Evolutionary conservation across 2,797 vertebrate species (phyloP).

Genomic region (Choloepus didactylus): DNA sequence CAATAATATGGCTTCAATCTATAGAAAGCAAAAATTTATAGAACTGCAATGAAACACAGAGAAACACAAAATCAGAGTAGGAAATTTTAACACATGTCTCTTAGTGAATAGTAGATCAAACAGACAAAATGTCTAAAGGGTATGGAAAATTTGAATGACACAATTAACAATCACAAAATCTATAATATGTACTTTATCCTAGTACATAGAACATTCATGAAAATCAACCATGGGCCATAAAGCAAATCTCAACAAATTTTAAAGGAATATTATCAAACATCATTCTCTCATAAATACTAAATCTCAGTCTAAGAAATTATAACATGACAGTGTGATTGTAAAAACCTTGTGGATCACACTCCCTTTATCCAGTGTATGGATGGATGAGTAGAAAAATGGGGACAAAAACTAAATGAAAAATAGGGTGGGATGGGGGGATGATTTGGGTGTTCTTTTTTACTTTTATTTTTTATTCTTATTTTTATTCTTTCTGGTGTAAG

Average conservation of each 20-base stretch:
- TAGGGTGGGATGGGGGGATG: too few relatives aligned
- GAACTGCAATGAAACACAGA: neutral
- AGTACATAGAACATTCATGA: neutral
- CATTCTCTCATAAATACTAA: neutral
- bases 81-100: neutral
- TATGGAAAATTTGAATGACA: neutral
- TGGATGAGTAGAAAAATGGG: too few relatives aligned
- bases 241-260: neutral
- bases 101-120: neutral
- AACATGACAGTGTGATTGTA: neutral
- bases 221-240: neutral
- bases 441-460: too few relatives aligned
- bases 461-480: too few relatives aligned
- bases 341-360: too few relatives aligned
- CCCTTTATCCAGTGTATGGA: too few relatives aligned
- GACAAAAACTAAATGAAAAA: too few relatives aligned
- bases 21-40: neutral
- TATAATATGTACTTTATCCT: neutral
- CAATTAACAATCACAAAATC: constrained; percentile 6
- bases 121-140: neutral
- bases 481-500: too few relatives aligned
- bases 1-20: neutral
- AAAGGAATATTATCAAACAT: neutral
- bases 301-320: neutral
- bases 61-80: neutral